Evolutionary conservation across 1,140 invertebrate species (phyloP), one percentile per base, ranked within the genome.

Genomic region (Drosophila biarmipes): DNA sequence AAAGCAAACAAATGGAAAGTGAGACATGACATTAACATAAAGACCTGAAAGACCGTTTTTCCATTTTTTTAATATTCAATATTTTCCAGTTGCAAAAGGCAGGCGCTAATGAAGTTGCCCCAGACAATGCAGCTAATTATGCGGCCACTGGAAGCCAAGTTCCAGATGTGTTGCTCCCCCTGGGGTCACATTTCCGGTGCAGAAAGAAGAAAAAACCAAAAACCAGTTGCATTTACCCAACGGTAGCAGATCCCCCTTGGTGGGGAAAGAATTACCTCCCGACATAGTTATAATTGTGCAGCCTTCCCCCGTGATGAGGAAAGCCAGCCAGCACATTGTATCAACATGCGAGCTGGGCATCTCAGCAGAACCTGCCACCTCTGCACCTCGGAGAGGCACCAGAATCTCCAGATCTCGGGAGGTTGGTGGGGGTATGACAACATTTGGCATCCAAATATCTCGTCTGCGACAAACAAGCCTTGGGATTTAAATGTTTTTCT

Each of bases 151-250:
- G 52, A 43, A 35, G 49, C 6, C 57, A 48, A 37, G 35, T 46
- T 58, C 51, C 53, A 66, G 27, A 58, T 68, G 49, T 43, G 64
- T 10, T 48, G 34, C 49, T 38, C 67, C 45, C 35, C 31, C 35
- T 29, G 59, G 73, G 63, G 58, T 78, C 80, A 71, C 74, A 42
- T 82, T 71, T 82, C 79, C 79, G 79, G 80, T 55, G 12, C 31
- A 40, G 45, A n/a, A n/a, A 35, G 53, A 24, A 38, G 42, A 31
- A 68, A 53, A 63, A 81, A 63, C 46, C 52, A 7, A 78, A 82
- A 81, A 78, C 74, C 80, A 84, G 80, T 75, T 82, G 79, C 80
- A 78, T 48, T 68, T 84, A 80, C 80, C 61, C 74, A 84, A 82
- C 79, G 75, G 79, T 82, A 84, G 79, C 79, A 19, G 34, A 38